These are phyloP conservation scores for Drosophila limbata DNA, from an alignment of 2,888 invertebrate species.

Conservation along the genomic window DNA sequence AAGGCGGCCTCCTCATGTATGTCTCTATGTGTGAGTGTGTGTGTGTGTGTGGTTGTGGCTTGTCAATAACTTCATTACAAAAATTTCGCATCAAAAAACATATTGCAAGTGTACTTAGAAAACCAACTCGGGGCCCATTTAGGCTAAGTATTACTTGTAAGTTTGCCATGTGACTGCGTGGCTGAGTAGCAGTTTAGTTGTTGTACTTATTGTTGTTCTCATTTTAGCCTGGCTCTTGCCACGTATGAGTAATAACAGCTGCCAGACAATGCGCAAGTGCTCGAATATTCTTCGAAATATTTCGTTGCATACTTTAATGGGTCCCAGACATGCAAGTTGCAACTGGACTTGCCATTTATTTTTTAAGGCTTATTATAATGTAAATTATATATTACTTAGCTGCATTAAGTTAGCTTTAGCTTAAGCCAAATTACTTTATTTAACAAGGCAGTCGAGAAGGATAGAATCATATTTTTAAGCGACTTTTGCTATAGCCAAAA, in stretches of 20 bases:
- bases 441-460: background rate
- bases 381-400: conserved; percentile 70
- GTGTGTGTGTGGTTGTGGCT: conserved; percentile 19
- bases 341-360: conserved; percentile 34
- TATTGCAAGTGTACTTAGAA: conserved; percentile 47
- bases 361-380: conserved; percentile 41
- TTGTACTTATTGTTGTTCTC: conserved; percentile 7
- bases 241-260: conserved; percentile 44
- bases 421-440: conserved; percentile 21
- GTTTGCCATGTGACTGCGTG: conserved; percentile 78
- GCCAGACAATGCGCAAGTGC: conserved; percentile 66
- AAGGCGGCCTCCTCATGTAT: background rate
- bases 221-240: conserved; percentile 9
- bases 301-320: conserved; percentile 73
- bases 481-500: background rate
- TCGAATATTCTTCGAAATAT: conserved; percentile 53
- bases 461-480: background rate
- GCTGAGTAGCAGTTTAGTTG: conserved; percentile 66
- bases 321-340: conserved; percentile 63
- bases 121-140: conserved; percentile 60
- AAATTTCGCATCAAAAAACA: conserved; percentile 71
- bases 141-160: conserved; percentile 79
- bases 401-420: conserved; percentile 4
- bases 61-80: conserved; percentile 77
- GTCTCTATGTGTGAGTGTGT: background rate